These are phyloP conservation scores for Orthonevra nobilis DNA, from an alignment of 2,888 invertebrate genomes.

Conservation along the genomic window DNA sequence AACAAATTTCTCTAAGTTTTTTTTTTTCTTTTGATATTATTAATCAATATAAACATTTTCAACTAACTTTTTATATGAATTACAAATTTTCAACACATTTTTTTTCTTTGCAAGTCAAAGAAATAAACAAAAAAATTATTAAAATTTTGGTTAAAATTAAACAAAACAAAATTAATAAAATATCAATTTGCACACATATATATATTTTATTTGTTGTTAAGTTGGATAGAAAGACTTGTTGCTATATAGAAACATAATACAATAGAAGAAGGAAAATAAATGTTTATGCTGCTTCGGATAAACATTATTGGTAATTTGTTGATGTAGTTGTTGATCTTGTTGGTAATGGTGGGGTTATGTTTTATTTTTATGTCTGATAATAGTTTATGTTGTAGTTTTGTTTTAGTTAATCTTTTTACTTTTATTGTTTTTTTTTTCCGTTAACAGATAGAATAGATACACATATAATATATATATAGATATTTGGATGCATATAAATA, in stretches of 20 bases:
- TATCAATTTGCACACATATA: conserved; percentile 58
- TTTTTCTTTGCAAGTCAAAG: conserved; percentile 11
- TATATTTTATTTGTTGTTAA: conserved; percentile 19
- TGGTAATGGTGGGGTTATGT: conserved; percentile 52
- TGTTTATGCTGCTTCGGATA: conserved; percentile 35
- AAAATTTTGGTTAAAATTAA: conserved; percentile 2
- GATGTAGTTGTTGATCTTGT: conserved; percentile 33
- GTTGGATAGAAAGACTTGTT: conserved; percentile 20
- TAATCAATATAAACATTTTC: conserved; percentile 36
- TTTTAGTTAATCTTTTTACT: conserved; percentile 26
- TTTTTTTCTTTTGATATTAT: conserved; percentile 9
- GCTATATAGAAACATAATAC: conserved; percentile 27
- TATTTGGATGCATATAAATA: conserved; percentile 69
- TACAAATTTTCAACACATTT: conserved; percentile 35
- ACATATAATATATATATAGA: conserved; percentile 71
- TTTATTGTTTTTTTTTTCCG: conserved; percentile 42
- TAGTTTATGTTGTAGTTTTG: conserved; percentile 26
- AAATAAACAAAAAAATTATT: conserved; percentile 8
- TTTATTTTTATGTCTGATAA: conserved; percentile 41
- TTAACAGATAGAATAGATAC: conserved; percentile 71
- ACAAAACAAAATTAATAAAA: conserved; percentile 33
- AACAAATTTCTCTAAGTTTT: conserved; percentile 58
- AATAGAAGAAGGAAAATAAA: conserved; percentile 39
- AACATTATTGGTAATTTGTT: conserved; percentile 26
- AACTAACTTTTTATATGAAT: conserved; percentile 36